phyloP scores from a whole-genome alignment of 2,797 vertebrate species.

The Poeciliopsis presidionis region DNA sequence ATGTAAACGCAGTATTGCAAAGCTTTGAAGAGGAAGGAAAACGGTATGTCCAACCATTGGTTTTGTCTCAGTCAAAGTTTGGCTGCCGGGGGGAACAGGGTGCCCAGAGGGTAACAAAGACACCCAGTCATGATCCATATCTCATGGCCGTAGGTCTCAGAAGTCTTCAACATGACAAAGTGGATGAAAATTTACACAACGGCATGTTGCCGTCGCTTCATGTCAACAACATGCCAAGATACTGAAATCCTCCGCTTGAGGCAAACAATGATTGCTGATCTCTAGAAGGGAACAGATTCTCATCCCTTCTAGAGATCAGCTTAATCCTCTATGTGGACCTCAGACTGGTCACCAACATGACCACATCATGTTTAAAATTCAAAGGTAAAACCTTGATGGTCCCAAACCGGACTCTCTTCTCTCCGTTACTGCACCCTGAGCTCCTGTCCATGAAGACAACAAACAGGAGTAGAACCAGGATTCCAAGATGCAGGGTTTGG shows the following conservation, averaged over 20 bases:
- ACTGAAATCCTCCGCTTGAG: too few relatives aligned
- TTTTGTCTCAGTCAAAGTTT: background rate
- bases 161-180: background rate
- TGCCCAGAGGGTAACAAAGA: background rate
- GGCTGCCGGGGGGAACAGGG: background rate
- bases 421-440: background rate
- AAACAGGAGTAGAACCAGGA: background rate
- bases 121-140: background rate
- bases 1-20: background rate
- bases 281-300: too few relatives aligned
- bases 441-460: background rate
- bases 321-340: background rate
- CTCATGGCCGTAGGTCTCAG: background rate
- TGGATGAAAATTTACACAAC: background rate
- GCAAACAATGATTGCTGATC: too few relatives aligned
- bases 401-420: background rate
- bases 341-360: background rate
- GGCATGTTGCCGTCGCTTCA: background rate
- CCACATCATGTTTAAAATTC: background rate
- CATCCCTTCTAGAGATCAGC: too few relatives aligned
- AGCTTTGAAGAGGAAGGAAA: background rate
- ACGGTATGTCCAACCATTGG: background rate
- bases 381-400: too few relatives aligned
- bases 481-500: background rate
- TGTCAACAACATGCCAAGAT: background rate